Percentiles rank a stretch among this genome's conserved stretches.
phyloP scores from a whole-genome alignment of 1,140 invertebrate genomes.

The Dreissena polymorpha region DNA sequence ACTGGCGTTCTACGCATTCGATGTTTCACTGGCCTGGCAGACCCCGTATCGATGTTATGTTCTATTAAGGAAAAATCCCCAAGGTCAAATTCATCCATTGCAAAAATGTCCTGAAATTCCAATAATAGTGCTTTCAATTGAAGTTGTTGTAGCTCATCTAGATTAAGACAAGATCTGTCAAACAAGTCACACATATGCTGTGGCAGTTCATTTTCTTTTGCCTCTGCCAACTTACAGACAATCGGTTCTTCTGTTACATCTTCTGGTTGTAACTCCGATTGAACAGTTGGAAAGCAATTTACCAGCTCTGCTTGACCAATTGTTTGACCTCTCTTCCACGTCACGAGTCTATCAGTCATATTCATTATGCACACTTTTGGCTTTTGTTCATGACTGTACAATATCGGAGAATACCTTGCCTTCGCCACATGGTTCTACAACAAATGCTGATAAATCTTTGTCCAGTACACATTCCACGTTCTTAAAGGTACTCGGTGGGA shows the following conservation, averaged over 20 bases:
- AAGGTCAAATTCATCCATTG: constrained; percentile 39
- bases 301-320: neutral
- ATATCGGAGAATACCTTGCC: neutral
- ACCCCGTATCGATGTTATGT: constrained; percentile 22
- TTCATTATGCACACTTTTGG: no score
- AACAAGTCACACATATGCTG: constrained; percentile 16
- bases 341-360: neutral
- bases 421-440: constrained; percentile 4
- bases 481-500: neutral
- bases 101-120: constrained; percentile 27
- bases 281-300: neutral
- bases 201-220: neutral
- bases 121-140: constrained; percentile 10
- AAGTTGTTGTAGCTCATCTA: neutral
- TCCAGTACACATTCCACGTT: neutral
- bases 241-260: neutral
- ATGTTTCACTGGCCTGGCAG: constrained; percentile 32
- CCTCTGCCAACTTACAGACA: neutral
- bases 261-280: neutral
- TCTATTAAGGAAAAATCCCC: constrained; percentile 11
- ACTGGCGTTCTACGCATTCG: constrained; percentile 1
- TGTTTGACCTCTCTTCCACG: constrained; percentile 5
- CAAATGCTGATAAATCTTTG: neutral
- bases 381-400: neutral
- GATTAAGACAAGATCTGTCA: neutral